Conservation (phyloP, 2,113 vertebrate species). For the Proterorhinus semilunaris region DNA sequence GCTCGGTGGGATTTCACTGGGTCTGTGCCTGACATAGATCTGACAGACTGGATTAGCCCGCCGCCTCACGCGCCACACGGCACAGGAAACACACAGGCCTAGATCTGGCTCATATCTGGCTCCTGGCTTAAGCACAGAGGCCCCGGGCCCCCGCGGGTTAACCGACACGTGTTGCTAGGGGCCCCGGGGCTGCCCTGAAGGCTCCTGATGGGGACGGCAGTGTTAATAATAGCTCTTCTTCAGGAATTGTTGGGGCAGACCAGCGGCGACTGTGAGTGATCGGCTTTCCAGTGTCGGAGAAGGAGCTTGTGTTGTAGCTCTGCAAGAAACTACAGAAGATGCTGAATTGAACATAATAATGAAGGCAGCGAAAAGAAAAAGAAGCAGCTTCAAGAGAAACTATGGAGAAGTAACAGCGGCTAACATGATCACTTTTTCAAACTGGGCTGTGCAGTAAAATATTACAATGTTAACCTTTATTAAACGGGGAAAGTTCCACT, state of each 20-base stretch:
- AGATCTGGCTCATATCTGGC: neutral
- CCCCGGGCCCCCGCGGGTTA: neutral
- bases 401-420: too few relatives aligned
- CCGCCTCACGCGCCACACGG: neutral
- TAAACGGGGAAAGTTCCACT: too few relatives aligned
- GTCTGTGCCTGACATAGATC: constrained; percentile 32
- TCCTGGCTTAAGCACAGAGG: too few relatives aligned
- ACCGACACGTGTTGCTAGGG: constrained; percentile 32
- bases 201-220: constrained; percentile 10
- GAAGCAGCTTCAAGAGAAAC: too few relatives aligned
- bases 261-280: neutral
- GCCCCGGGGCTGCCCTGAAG: constrained; percentile 11
- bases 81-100: neutral
- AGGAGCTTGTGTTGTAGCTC: too few relatives aligned
- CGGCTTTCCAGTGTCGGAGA: neutral
- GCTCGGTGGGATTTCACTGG: constrained; percentile 17
- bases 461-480: too few relatives aligned
- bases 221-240: neutral
- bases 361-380: too few relatives aligned
- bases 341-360: too few relatives aligned
- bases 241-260: neutral
- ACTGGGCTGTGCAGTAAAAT: too few relatives aligned
- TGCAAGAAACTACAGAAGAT: too few relatives aligned
- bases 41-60: constrained; percentile 29
- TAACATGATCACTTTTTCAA: too few relatives aligned